Evolutionary conservation across 2,113 vertebrate species (phyloP), one percentile per base, ranked within the genome.

Genomic region (Cettia cetti): DNA sequence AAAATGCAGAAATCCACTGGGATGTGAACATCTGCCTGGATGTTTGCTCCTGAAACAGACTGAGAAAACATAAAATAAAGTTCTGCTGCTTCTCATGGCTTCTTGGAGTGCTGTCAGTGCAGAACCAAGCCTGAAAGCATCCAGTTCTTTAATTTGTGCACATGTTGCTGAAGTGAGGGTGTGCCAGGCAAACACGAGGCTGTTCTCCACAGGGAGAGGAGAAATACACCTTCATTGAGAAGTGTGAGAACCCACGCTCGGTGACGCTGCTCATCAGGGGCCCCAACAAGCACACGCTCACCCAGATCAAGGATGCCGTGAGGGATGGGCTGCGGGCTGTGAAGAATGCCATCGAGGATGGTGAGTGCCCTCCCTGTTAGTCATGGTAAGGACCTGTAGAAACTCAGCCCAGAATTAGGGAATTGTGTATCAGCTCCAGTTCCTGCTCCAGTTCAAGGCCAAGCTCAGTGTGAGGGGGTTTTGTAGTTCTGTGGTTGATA

Each of bases 271-370:
- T 99, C 97, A 96, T 99, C 95, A 99, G 99, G 95, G 99, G 99
- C 35, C 99, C 99, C 21, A 99, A 99, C 96, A 99, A 99, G 94
- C 99, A 99, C 92, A 99, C 99, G 0, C 98, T 99, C 6, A 99
- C 97, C 9, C 99, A 99, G 72, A 99, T 99, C 97, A 99, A 99
- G 98, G 99, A 99, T 17, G 99, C 99, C 0, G 97, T 99, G 9
- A 97, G 99, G 91, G 99, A 99, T 10, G 99, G 99, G 8, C 98
- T 99, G 89, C 97, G 99, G 9, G 99, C 99, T 0, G 99, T 99
- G 33, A 99, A 99, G 92, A 99, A 99, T 2, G 99, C 99, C n/a
- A 98, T 99, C 3, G 99, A 99, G 96, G 99, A 99, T 64, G 99
- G 99, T 99, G 76, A 97, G 98, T 86, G 1, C 37, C 52, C 2